A percentile compares a stretch with the other conserved stretches of the same genome.
These are phyloP conservation scores for Turdus rufiventris DNA, from an alignment of 2,113 vertebrate genomes.

Conservation along the genomic window DNA sequence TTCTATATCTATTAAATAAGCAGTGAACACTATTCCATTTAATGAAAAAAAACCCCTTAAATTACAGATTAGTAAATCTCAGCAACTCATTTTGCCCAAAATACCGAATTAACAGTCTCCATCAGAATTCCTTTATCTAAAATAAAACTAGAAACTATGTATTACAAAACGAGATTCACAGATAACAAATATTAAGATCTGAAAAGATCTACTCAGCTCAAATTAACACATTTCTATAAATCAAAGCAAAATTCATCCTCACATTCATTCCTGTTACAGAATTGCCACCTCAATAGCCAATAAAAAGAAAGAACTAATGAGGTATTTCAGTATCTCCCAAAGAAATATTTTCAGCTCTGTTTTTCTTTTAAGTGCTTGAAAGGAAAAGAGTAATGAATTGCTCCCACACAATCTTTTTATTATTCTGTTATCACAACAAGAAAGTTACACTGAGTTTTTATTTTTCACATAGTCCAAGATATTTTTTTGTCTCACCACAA, in stretches of 20 bases:
- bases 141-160: constrained; percentile 37
- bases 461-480: background rate
- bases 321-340: constrained; percentile 44
- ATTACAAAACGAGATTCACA: constrained; percentile 8
- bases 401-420: background rate
- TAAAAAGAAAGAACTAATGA: constrained; percentile 49
- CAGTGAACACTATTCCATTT: background rate
- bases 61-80: background rate
- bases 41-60: background rate
- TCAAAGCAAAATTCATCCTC: constrained; percentile 49
- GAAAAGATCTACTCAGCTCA: constrained; percentile 12
- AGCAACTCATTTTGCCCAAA: background rate
- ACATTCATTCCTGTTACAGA: constrained; percentile 27
- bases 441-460: background rate
- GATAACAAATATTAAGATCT: constrained; percentile 16
- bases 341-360: constrained; percentile 47
- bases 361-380: constrained; percentile 44
- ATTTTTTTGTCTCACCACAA: background rate
- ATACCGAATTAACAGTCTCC: background rate
- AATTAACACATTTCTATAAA: constrained; percentile 57
- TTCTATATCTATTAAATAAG: background rate
- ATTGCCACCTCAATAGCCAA: constrained; percentile 51
- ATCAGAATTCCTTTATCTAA: background rate
- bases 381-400: constrained; percentile 40
- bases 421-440: background rate